Conservation (phyloP, 2,113 vertebrate species). For the Perccottus glenii region DNA sequence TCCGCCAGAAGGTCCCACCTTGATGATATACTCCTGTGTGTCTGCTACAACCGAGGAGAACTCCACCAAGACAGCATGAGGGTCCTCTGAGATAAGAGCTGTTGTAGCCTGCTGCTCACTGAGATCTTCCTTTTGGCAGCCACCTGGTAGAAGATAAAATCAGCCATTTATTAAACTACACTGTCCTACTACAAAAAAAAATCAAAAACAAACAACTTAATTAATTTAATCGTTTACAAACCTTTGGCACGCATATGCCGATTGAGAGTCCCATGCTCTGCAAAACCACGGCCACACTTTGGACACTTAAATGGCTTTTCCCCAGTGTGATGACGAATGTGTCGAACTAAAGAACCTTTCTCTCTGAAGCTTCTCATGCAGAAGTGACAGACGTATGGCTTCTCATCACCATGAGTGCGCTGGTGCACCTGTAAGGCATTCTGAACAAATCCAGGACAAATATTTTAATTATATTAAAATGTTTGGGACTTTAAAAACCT, state of each 20-base stretch:
- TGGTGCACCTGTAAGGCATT: conserved; percentile 96
- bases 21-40: conserved; percentile 98
- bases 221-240: conserved; percentile 39
- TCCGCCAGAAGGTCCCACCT: conserved; percentile 76
- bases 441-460: conserved; percentile 65
- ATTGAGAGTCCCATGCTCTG: conserved; percentile 95
- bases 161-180: background rate
- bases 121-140: conserved; percentile 85
- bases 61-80: conserved; percentile 93
- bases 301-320: conserved; percentile 96
- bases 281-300: conserved; percentile 90
- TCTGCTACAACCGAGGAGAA: conserved; percentile 97
- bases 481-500: background rate
- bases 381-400: conserved; percentile 89
- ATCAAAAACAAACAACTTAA: background rate
- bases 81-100: conserved; percentile 86
- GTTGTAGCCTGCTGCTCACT: conserved; percentile 68
- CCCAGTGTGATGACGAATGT: conserved; percentile 95
- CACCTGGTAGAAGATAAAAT: conserved; percentile 77
- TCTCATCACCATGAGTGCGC: conserved; percentile 91
- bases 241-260: conserved; percentile 95
- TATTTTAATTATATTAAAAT: background rate
- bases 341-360: conserved; percentile 94
- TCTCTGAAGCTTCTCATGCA: conserved; percentile 94
- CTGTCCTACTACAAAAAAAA: background rate